phyloP scores from a whole-genome alignment of 2,888 invertebrate genomes.

The Lutraria lutraria region DNA sequence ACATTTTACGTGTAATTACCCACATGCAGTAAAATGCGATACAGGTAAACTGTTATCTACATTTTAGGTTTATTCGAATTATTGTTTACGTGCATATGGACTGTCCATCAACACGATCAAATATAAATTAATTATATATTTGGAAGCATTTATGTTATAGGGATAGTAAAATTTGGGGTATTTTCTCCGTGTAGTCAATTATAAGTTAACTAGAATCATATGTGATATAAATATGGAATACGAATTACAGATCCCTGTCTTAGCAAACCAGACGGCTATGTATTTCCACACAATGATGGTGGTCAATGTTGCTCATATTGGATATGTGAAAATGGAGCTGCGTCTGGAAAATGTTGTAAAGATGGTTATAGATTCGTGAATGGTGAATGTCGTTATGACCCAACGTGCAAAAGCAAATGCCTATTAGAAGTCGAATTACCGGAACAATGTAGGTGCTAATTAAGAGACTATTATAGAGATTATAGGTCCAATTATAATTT shows the following conservation, averaged over 20 bases:
- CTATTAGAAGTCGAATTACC: conserved; percentile 59
- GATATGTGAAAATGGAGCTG: conserved; percentile 65
- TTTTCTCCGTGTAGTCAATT: too few species aligned
- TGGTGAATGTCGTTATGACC: conserved; percentile 60
- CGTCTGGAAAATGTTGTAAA: conserved; percentile 68
- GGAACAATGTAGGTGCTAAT: conserved; percentile 5
- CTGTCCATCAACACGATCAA: neutral
- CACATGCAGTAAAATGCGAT: conserved; percentile 65
- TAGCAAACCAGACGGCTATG: neutral
- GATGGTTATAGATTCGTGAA: conserved; percentile 55
- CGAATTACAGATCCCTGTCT: neutral
- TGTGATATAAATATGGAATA: neutral
- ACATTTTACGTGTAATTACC: conserved; percentile 65
- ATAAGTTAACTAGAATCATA: too few species aligned
- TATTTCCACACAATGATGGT: conserved; percentile 60
- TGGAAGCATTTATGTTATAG: neutral
- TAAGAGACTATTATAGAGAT: too few species aligned
- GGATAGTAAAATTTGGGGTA: neutral
- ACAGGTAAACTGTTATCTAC: conserved; percentile 55
- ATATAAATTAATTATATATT: neutral
- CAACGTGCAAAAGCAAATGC: conserved; percentile 57
- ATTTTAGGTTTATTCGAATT: neutral
- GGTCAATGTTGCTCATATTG: conserved; percentile 71
- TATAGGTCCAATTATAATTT: too few species aligned
- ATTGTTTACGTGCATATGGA: neutral